These are phyloP conservation scores for Sialia sialis DNA, from an alignment of 2,113 vertebrate genomes.

Conservation along the genomic window DNA sequence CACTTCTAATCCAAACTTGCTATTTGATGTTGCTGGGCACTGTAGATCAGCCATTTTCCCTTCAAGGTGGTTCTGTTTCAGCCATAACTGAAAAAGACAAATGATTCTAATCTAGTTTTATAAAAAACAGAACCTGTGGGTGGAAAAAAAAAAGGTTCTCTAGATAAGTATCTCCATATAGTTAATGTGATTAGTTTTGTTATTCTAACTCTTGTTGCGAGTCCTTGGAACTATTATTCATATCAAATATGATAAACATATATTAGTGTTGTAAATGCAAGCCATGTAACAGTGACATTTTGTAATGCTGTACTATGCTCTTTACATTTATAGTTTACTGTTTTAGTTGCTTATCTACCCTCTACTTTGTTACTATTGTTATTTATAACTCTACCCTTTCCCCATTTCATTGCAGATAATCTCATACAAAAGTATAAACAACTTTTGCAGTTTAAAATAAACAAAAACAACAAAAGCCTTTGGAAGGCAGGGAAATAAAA, in stretches of 20 bases:
- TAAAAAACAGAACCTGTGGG: neutral
- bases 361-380: neutral
- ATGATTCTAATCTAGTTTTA: neutral
- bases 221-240: neutral
- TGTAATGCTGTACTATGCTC: neutral
- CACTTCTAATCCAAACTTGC: neutral
- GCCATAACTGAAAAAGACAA: slow-evolving; percentile 3
- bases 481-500: neutral
- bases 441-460: neutral
- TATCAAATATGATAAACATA: neutral
- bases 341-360: neutral
- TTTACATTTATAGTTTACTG: neutral
- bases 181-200: neutral
- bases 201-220: neutral
- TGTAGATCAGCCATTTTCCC: neutral
- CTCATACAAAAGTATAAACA: neutral
- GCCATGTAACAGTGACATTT: neutral
- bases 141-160: neutral
- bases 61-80: neutral
- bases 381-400: neutral
- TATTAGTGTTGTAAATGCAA: neutral
- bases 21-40: neutral
- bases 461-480: neutral
- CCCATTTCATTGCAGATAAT: neutral
- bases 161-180: neutral